Evolutionary conservation across 35 echinoderm and acorn worm species (phyloP), one percentile per base, ranked within the genome.

Genomic region (Antedon bifida): DNA sequence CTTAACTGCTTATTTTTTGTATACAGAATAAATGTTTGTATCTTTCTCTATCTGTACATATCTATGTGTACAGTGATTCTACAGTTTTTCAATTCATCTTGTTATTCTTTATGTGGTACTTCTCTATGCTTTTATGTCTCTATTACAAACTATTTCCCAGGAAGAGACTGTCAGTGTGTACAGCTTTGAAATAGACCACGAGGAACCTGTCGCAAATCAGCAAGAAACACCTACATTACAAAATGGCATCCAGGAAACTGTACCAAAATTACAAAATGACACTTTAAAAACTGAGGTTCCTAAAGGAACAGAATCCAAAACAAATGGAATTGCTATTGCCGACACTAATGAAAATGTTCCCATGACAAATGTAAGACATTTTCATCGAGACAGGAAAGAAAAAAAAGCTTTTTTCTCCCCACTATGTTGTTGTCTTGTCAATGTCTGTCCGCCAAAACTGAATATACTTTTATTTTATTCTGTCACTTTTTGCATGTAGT

Each of bases 111-210:
- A 29, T 0, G 44, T 81, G 38, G 38, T 81, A 29, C 34, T 19
- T 44, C 34, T 73, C 39, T 34, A 21, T 73, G 42, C 36, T 78
- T 46, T 74, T 80, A 32, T 29, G 26, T 78, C 26, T 36, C 36
- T 78, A 78, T 78, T 30, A 78, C 23, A 85, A 32, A 77, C 39
- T 39, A 19, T 31, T 77, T 38, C 35, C 38, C 75, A 88, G 82
- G 90, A 93, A 76, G 91, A 93, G 79, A 81, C 83, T 16, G 87
- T 93, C 44, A 93, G 91, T 81, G 87, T 93, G 79, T 93, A 86
- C 87, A 93, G 91, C 85, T 93, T 93, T 93, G 91, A 93, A 80
- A 83, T 93, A 79, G 91, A 89, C 33, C 81, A 46, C 10, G 88
- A 90, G 30, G 36, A 74, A 28, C 75, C 74, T 74, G 77, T 78